Evolutionary conservation across 1,140 invertebrate genomes (phyloP).

Genomic region (Laupala kohalensis): DNA sequence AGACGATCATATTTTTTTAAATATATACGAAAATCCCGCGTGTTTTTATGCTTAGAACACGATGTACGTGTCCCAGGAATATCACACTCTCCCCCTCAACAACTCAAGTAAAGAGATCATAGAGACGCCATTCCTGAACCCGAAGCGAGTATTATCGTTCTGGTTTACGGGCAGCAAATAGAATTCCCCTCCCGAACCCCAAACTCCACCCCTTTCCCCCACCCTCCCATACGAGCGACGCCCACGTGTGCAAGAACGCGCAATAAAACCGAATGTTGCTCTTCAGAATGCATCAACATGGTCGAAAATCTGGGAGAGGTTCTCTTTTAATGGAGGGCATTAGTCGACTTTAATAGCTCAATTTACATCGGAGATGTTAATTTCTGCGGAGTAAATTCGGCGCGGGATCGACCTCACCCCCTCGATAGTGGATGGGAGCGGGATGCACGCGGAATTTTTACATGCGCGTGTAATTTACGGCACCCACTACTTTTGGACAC

Average conservation of each 20-base stretch:
- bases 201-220: too few relatives aligned
- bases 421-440: too few relatives aligned
- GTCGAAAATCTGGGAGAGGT: not conserved
- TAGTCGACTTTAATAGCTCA: not conserved
- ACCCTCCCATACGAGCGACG: too few relatives aligned
- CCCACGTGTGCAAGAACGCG: not conserved
- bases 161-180: not conserved
- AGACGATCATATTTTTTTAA: too few relatives aligned
- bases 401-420: too few relatives aligned
- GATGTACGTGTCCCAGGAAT: too few relatives aligned
- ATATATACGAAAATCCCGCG: too few relatives aligned
- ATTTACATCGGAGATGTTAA: not conserved
- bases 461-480: not conserved
- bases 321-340: not conserved
- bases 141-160: not conserved
- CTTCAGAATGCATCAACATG: not conserved
- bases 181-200: not conserved
- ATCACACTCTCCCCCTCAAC: too few relatives aligned
- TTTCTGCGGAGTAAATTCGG: not conserved
- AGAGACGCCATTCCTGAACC: not conserved
- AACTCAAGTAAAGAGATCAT: too few relatives aligned
- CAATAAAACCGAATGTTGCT: not conserved
- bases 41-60: too few relatives aligned
- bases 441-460: not conserved
- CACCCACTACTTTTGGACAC: too few relatives aligned